Conservation (phyloP, 2,113 vertebrate species). For the Muntiacus reevesi region DNA sequence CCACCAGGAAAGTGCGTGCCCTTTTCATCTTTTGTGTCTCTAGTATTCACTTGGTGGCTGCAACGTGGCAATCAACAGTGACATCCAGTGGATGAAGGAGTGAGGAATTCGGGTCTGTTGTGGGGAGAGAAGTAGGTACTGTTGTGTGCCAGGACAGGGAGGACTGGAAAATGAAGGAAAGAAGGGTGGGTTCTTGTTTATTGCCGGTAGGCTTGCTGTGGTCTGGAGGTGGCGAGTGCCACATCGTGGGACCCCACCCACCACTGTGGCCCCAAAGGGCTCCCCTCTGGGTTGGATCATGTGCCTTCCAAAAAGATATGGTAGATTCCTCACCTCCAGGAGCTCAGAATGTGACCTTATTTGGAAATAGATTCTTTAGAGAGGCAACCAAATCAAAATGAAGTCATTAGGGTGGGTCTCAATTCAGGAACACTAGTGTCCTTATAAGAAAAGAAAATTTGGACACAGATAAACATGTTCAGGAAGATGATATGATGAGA, state of each 20-base stretch:
- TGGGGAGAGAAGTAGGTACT: not conserved
- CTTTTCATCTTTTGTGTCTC: not conserved
- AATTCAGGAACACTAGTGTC: not conserved
- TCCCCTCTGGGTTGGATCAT: not conserved
- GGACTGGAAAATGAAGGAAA: not conserved
- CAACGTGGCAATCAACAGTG: not conserved
- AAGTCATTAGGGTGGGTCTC: not conserved
- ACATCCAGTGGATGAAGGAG: not conserved
- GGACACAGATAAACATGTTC: accelerated
- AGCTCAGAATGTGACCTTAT: not conserved
- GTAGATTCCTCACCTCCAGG: not conserved
- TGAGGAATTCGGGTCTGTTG: not conserved
- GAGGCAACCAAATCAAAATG: not conserved
- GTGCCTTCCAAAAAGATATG: not conserved
- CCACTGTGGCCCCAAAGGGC: not conserved
- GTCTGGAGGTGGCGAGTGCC: no score
- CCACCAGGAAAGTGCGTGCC: not conserved
- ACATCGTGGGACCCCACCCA: not conserved
- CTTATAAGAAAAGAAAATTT: not conserved
- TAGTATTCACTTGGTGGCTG: not conserved
- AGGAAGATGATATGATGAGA: not conserved
- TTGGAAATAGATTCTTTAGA: not conserved
- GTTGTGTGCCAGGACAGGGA: not conserved
- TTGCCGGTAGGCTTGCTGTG: not conserved
- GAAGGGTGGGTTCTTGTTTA: not conserved